A percentile compares a stretch with the other conserved stretches of the same genome.
Evolutionary conservation across 2,888 invertebrate genomes (phyloP).

Genomic region (Drosophila anomalata): DNA sequence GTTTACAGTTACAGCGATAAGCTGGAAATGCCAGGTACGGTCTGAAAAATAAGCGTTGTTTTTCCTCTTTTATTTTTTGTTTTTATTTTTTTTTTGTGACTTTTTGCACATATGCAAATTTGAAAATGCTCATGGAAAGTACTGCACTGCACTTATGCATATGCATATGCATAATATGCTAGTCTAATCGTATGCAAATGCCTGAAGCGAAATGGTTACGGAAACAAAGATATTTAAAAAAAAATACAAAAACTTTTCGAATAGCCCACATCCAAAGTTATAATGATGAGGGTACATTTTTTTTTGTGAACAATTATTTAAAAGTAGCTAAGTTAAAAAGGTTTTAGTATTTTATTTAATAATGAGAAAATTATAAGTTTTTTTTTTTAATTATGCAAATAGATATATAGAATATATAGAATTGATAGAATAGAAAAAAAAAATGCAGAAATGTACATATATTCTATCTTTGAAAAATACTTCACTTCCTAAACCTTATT

Average conservation of each 20-base stretch:
- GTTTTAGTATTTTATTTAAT: too few species aligned
- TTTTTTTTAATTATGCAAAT: too few species aligned
- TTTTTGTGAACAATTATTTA: background rate
- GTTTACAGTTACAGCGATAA: slow-evolving; percentile 30
- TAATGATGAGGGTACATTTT: background rate
- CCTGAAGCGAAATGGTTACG: slow-evolving; percentile 30
- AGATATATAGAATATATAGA: too few species aligned
- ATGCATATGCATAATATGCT: slow-evolving; percentile 40
- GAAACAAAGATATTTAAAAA: background rate
- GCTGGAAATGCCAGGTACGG: slow-evolving; percentile 22
- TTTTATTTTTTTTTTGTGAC: background rate
- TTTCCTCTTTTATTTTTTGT: background rate
- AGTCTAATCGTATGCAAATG: slow-evolving; percentile 56
- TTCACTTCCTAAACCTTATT: too few species aligned
- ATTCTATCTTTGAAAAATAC: background rate
- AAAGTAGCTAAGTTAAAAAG: too few species aligned
- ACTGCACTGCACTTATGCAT: slow-evolving; percentile 14
- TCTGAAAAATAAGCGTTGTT: slow-evolving; percentile 19
- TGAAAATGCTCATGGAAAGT: slow-evolving; percentile 12
- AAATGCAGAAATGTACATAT: too few species aligned
- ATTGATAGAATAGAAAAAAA: too few species aligned
- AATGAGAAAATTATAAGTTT: background rate
- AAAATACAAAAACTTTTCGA: background rate
- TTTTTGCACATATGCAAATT: slow-evolving; percentile 20
- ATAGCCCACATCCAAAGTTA: background rate